Base-by-base conservation (phyloP, 2,888 invertebrate species). In the Harpalus rufipes region DNA sequence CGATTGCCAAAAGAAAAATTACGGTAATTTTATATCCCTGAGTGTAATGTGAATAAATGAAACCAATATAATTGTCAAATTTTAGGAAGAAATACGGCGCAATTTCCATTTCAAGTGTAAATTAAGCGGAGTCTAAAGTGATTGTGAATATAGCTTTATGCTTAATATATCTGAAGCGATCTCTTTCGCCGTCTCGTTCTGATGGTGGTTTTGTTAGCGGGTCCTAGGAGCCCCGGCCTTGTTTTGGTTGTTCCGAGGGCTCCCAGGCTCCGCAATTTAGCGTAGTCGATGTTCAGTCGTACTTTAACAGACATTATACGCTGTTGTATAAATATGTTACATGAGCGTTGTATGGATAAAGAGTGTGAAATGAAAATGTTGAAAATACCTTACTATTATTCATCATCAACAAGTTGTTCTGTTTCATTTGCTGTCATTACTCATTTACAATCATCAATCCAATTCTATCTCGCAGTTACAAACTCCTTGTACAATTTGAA, bases 311-410 rank as follows among this genome's bases (percentile, higher is more conserved):
- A 76, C 80, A 79, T 78, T 84, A 65, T 85, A 90, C 88, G 90
- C 90, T 90, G 89, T 90, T 90, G 90, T 90, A 90, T 89, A 90
- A 88, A 88, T 86, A 87, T 88, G 89, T 89, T 88, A 89, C 89
- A 90, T 88, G 89, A 89, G 89, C 88, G 89, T 90, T 90, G 90
- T 90, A 90, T 89, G 89, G 85, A 85, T 80, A 85, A 79, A 89
- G 89, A 89, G 89, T 90, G 90, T 90, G 90, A 90, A 90, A 90
- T 89, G 89, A 89, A 89, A 89, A 88, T 86, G 88, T 89, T 87
- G 87, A 87, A 89, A 88, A 89, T 85, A 80, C 84, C 65, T 85
- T 80, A 85, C 44, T 16, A 41, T 44, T 82, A 58, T 68, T 51
- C 32, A 32, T 68, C 12, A 68, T 32, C 14, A 39, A 21, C 39